These are phyloP conservation scores for Frankliniella fusca DNA, from an alignment of 2,888 invertebrate species.

Conservation along the genomic window DNA sequence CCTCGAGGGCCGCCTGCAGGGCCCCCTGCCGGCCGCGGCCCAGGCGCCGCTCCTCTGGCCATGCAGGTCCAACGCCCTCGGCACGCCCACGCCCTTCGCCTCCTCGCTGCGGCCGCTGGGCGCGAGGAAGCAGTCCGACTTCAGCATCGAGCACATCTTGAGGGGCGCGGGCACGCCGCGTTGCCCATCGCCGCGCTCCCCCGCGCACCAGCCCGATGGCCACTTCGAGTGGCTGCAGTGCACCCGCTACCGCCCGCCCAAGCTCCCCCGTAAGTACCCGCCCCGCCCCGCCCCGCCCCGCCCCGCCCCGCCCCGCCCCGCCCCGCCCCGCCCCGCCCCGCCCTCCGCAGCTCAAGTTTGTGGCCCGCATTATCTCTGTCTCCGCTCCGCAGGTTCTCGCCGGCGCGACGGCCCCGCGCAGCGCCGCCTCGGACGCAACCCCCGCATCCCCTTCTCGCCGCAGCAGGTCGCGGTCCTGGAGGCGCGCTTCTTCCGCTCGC, in stretches of 20 bases:
- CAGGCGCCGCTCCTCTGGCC: not conserved
- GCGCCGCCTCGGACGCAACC: constrained; percentile 60
- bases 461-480: constrained; percentile 65
- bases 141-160: constrained; percentile 60
- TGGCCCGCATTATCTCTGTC: not conserved
- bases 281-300: not conserved
- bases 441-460: constrained; percentile 69
- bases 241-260: constrained; percentile 68
- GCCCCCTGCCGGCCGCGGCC: not conserved
- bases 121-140: constrained; percentile 40
- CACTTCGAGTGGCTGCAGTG: constrained; percentile 61
- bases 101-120: not conserved
- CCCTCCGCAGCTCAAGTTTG: not conserved
- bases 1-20: not conserved
- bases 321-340: not conserved
- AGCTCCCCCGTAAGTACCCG: constrained; percentile 59
- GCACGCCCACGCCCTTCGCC: not conserved
- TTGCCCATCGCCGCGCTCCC: constrained; percentile 30
- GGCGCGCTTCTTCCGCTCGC: constrained; percentile 61
- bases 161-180: constrained; percentile 49
- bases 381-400: constrained; percentile 43
- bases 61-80: not conserved
- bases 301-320: not conserved
- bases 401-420: constrained; percentile 49
- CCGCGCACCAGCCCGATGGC: not conserved